phyloP scores from a whole-genome alignment of 1,140 invertebrate genomes.

The Penaeus vannamei region DNA sequence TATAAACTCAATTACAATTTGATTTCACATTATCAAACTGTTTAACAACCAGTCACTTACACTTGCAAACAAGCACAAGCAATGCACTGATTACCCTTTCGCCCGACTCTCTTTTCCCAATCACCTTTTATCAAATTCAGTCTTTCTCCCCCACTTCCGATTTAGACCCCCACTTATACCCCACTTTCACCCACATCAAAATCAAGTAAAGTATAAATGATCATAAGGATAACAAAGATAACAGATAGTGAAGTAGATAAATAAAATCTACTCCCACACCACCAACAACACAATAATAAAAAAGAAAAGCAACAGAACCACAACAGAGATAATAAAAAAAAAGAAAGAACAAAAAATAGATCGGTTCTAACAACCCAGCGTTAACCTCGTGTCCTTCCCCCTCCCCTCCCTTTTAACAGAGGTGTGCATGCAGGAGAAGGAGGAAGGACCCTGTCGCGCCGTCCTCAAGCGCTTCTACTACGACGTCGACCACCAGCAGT shows the following conservation, averaged over 20 bases:
- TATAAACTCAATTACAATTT: no score
- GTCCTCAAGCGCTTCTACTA: slow-evolving; percentile 74
- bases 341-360: no score
- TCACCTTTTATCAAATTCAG: no score
- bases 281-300: not conserved
- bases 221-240: no score
- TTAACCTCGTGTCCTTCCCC: no score
- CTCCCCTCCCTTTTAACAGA: slow-evolving; percentile 39
- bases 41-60: not conserved
- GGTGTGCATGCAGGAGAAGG: slow-evolving; percentile 61
- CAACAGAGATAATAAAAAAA: no score
- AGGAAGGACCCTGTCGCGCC: slow-evolving; percentile 70
- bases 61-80: slow-evolving; percentile 11
- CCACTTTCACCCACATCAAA: not conserved
- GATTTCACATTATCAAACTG: no score
- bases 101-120: not conserved
- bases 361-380: no score
- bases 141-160: not conserved
- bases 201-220: no score
- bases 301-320: no score
- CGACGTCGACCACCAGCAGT: slow-evolving; percentile 72
- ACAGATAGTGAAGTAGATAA: not conserved
- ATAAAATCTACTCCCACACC: not conserved
- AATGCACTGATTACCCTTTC: not conserved
- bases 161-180: not conserved